Conservation (phyloP, 2,113 vertebrate genomes). For the Corythoichthys intestinalis region DNA sequence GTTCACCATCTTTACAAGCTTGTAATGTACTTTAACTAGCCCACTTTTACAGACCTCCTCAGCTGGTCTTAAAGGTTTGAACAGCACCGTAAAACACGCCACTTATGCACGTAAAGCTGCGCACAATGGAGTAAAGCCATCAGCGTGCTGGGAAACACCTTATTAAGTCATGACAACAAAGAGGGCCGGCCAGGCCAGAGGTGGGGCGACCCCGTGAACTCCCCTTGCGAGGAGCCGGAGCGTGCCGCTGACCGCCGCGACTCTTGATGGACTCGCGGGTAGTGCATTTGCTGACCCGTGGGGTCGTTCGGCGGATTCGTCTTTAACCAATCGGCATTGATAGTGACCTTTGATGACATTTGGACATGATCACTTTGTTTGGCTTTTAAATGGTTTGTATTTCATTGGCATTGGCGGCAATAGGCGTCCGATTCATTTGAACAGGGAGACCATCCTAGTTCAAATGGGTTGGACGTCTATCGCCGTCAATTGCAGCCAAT, state of each 20-base stretch:
- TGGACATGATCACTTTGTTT: background rate
- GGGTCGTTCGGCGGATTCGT: constrained; percentile 43
- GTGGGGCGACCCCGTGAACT: constrained; percentile 43
- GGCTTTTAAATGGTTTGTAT: too few species aligned
- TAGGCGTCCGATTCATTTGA: too few species aligned
- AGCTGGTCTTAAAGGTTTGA: constrained; percentile 24
- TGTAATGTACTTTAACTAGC: constrained; percentile 21
- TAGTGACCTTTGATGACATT: constrained; percentile 31
- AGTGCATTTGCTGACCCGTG: constrained; percentile 61
- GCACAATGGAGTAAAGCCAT: constrained; percentile 32
- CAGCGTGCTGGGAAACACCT: constrained; percentile 43
- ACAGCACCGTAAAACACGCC: constrained; percentile 38
- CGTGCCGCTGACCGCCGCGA: constrained; percentile 54
- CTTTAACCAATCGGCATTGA: constrained; percentile 39
- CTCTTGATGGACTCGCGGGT: constrained; percentile 63
- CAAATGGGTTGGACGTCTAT: too few species aligned
- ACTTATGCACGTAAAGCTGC: constrained; percentile 11
- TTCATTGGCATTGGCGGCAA: too few species aligned
- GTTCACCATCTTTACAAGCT: constrained; percentile 45
- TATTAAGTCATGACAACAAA: constrained; percentile 51
- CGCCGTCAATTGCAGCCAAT: too few species aligned
- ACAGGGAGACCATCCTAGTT: background rate
- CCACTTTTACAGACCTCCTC: constrained; percentile 38
- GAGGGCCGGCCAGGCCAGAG: constrained; percentile 57
- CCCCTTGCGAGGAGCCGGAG: constrained; percentile 34